Base-by-base conservation (phyloP, 2,113 vertebrate species). In the Grammomys surdaster region DNA sequence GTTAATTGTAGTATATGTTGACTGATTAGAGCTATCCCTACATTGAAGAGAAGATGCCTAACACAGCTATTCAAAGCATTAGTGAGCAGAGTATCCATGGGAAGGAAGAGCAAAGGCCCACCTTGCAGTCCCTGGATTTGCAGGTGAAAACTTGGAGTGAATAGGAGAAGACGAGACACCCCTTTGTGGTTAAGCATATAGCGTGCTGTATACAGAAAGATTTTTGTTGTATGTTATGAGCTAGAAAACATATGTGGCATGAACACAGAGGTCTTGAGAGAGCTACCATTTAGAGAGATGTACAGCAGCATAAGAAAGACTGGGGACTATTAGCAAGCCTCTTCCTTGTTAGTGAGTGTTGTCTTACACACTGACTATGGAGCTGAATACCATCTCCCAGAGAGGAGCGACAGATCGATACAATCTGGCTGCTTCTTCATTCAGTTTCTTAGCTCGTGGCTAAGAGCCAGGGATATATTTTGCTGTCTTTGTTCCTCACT, bases 361-460 rank as follows among this genome's bases (percentile, higher is more conserved):
- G 58, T 88, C 75, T 90, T 78, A 76, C 73, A 90, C 48, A 20
- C 63, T 58, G 56, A 73, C 76, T 72, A 26, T 48, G 86, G 92
- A 92, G 75, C 70, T 91, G 95, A 92, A 88, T 93, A 70, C 81
- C 63, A 40, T 60, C 77, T 93, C 92, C 46, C 46, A 80, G 89
- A 96, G n/a, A 90, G 67, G 70, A 96, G 81, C 0, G 10, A 90
- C 96, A 95, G 94, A 95, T 96, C 93, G n/a, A 94, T 96, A 89
- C 88, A 96, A 96, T 93, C 95, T 97, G 97, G 93, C 92, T 92
- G 92, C 85, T 77, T 67, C 94, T 96, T 95, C 88, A 73, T 88
- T 95, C 92, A 70, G 46, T 90, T 95, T 95, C 89, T 94, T 60
- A 88, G 92, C 54, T 93, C 43, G 20, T 96, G 94, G 96, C 92